Evolutionary conservation across 1,140 invertebrate genomes (phyloP).

Genomic region (Metopolophium dirhodum): DNA sequence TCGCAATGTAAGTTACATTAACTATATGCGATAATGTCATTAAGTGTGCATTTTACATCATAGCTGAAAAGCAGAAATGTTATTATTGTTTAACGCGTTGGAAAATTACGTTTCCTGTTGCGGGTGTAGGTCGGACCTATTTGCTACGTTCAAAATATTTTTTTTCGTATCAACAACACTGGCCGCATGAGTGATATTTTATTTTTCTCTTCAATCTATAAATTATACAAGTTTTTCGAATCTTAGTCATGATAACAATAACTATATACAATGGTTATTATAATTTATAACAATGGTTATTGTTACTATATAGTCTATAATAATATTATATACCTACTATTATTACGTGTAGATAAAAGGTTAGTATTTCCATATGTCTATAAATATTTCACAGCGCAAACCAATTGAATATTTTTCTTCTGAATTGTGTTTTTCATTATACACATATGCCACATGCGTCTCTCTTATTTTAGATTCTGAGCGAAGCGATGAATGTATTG

Average conservation of each 20-base stretch:
- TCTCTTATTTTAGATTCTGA: no score
- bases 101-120: neutral
- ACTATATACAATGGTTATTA: neutral
- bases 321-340: no score
- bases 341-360: neutral
- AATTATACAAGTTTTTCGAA: neutral
- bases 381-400: neutral
- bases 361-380: neutral
- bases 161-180: neutral
- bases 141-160: neutral
- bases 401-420: neutral
- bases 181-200: neutral
- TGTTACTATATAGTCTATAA: no score
- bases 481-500: no score
- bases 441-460: neutral
- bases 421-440: neutral
- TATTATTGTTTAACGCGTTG: neutral
- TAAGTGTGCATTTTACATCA: neutral
- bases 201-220: neutral
- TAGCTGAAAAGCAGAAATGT: neutral
- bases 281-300: no score
- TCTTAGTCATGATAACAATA: neutral
- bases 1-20: neutral
- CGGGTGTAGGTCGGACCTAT: neutral
- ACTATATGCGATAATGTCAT: neutral